Evolutionary conservation across 2,113 vertebrate species (phyloP).

Genomic region (Ammodytes marinus): DNA sequence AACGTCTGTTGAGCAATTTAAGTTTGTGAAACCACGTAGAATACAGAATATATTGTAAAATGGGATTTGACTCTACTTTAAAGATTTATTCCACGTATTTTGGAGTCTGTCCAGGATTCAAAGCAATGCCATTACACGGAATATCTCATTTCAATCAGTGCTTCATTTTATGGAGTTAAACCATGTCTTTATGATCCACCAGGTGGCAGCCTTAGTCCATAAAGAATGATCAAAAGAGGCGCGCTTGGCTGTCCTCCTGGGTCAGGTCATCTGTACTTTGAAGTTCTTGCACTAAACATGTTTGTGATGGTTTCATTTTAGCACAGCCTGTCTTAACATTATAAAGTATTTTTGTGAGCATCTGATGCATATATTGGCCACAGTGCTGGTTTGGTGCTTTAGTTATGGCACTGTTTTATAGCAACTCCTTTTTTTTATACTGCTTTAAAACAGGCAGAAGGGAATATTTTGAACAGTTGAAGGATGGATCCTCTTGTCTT

Average conservation of each 20-base stretch:
- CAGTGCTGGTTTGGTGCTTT: background rate
- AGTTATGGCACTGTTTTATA: background rate
- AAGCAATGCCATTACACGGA: background rate
- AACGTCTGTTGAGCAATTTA: background rate
- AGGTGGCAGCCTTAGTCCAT: constrained; percentile 53
- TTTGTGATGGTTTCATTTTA: background rate
- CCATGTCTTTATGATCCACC: constrained; percentile 15
- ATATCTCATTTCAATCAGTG: background rate
- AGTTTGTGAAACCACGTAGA: constrained; percentile 14
- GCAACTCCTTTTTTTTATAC: background rate
- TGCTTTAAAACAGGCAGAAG: background rate
- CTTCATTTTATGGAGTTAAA: background rate
- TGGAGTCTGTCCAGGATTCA: background rate
- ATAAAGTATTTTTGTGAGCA: background rate
- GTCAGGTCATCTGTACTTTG: background rate
- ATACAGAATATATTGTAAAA: background rate
- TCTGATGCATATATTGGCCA: background rate
- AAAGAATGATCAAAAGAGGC: background rate
- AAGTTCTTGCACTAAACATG: background rate
- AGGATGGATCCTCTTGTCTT: background rate
- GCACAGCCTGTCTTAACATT: background rate
- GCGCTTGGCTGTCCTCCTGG: background rate
- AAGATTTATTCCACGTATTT: background rate
- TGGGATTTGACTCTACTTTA: background rate
- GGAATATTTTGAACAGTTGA: background rate